Base-by-base conservation (phyloP, 2,888 invertebrate genomes). In the Parascotia fuliginaria region DNA sequence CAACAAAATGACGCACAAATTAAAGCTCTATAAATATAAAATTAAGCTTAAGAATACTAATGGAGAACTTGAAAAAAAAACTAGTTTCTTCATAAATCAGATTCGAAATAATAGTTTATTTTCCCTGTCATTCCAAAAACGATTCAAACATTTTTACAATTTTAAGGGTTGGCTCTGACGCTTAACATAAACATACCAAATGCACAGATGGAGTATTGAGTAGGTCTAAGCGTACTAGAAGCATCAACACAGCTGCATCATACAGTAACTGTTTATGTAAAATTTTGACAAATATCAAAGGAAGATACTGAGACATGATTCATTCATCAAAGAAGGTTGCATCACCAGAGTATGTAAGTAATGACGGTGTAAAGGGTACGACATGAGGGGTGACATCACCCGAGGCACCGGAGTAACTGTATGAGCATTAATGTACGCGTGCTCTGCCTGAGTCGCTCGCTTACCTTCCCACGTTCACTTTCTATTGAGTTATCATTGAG, bases 381-480 rank as follows among this genome's bases (percentile, higher is more conserved):
- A n/a, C n/a, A n/a, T 15, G 49, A 42, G 42, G 44, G 15, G 32
- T 14, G 52, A 74, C 73, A 70, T 78, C 72, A 75, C 44, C 5
- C 33, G 33, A 39, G 55, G 53, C 56, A 58, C 44, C 43, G 50
- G 37, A 51, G 45, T 40, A 42, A 16, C 38, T 39, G 50, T 46
- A 45, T 52, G n/a, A n/a, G n/a, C n/a, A n/a, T n/a, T n/a, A 38
- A 48, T 42, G 34, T 60, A 69, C 71, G 70, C 55, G 58, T 47
- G 52, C 58, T 56, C 60, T 62, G 57, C 55, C 54, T 48, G 49
- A 55, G 61, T 31, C 29, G 39, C 34, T 42, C 42, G 31, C 44
- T 46, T 38, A 24, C 38, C 15, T 46, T 78, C 79, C 80, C 83
- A 85, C 87, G 77, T 83, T 87, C 84, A 82, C 86, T 87, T 87